Evolutionary conservation across 92 coral and sea anemone species (phyloP).

Genomic region (Zoanthus sansibaricus): DNA sequence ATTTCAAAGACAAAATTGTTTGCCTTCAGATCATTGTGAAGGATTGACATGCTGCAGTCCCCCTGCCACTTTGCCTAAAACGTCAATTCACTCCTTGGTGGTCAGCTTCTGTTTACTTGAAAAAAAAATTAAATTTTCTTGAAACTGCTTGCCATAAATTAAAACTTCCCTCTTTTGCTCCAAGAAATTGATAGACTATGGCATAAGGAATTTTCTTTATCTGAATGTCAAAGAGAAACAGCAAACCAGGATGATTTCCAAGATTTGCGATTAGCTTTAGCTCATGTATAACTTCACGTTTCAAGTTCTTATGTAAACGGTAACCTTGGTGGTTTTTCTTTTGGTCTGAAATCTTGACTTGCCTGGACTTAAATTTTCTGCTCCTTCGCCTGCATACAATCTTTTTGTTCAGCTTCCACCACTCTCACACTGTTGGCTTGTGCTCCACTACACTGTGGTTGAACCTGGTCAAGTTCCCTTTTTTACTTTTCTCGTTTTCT

Average conservation of each 20-base stretch:
- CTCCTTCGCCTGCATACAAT: constrained; percentile 9
- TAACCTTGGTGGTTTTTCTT: too few relatives aligned
- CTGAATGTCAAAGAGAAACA: constrained; percentile 27
- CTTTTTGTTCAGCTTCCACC: constrained; percentile 4
- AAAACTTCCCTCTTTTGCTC: constrained; percentile 1
- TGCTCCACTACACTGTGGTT: constrained; percentile 24
- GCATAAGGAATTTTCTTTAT: not conserved
- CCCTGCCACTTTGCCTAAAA: too few relatives aligned
- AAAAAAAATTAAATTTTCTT: too few relatives aligned
- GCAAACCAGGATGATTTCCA: constrained; percentile 37
- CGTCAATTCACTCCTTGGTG: too few relatives aligned
- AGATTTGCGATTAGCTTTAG: constrained; percentile 5
- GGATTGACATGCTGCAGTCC: too few relatives aligned
- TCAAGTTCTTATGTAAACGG: too few relatives aligned
- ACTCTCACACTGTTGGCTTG: constrained; percentile 29
- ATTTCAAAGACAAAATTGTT: too few relatives aligned
- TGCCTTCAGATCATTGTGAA: too few relatives aligned
- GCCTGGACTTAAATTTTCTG: not conserved
- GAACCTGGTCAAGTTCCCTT: constrained; percentile 2
- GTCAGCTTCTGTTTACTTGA: too few relatives aligned
- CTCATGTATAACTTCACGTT: constrained; percentile 6
- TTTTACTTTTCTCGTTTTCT: constrained; percentile 19
- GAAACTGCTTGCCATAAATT: constrained; percentile 4
- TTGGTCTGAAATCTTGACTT: not conserved
- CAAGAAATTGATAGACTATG: constrained; percentile 36